Base-by-base conservation (phyloP, 2,113 vertebrate species). In the Corythaixoides concolor region DNA sequence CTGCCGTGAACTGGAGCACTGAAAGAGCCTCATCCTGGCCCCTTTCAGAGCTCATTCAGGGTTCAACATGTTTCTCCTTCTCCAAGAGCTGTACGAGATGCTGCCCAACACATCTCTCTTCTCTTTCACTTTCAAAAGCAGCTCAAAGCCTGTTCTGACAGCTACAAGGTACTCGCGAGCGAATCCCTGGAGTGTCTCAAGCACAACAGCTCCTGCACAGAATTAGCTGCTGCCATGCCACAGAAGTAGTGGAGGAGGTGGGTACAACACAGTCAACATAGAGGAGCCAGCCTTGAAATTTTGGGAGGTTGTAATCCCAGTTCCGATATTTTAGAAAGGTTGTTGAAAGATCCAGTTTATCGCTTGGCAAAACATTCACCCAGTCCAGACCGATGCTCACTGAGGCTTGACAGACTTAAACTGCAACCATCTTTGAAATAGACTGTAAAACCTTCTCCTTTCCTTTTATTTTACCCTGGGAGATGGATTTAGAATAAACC, bases 81-180 rank as follows among this genome's bases (percentile, higher is more conserved):
- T 3, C 80, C 32, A 39, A 73, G 32, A 83, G 21, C 20, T 1
- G 0, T 8, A 33, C 11, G 9, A 0, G 0, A 32, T 23, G 67
- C 63, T 83, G 49, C 33, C 20, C 67, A 63, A 18, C 13, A 64
- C 32, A 37, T 9, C 5, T 59, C 28, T 52, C 35, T 52, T 64
- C 21, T 58, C 39, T 47, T 26, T 59, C 49, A 56, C 37, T 67
- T 78, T 70, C 47, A 45, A 62, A 74, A 76, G 72, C 26, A 26
- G 7, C 58, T 45, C 49, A 55, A 58, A 89, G 32, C 22, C 26
- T 37, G 0, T 32, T 70, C 22, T 77, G 66, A 50, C 10, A 62
- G n/a, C 37, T 41, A 27, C n/a, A 50, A 63, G 43, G 43, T 21
- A 37, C 50, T 74, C 2, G 0, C 0, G 1, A 59, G 28, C 11